Evolutionary conservation across 2,888 invertebrate species (phyloP), one percentile per base, ranked within the genome.

Genomic region (Linhomoeus sp.): DNA sequence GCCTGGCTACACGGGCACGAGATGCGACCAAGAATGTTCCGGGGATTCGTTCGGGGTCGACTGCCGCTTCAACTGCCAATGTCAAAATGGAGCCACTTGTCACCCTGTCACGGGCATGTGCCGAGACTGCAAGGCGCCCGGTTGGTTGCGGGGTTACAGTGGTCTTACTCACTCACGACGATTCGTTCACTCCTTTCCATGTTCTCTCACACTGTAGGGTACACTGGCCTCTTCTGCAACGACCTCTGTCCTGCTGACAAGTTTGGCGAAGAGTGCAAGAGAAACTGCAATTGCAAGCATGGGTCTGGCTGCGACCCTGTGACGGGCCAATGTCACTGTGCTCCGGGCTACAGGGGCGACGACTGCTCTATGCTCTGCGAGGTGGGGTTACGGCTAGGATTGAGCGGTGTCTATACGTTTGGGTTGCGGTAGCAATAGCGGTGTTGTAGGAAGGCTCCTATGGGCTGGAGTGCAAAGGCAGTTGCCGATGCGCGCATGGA

Each of bases 81-180:
- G 65, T 45, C 48, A 56, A 45, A 61, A 61, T 47, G 58, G 57
- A 38, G 58, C 84, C 37, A 50, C 76, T 3, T 90, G 88, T 67
- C 86, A 88, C 66, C 84, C 87, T 1, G 76, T 79, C 59, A 76
- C 77, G 49, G 88, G 88, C 17, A 69, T 72, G 46, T 88, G 88
- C 63, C n/a, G n/a, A n/a, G n/a, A n/a, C n/a, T n/a, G n/a, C n/a
- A n/a, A n/a, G n/a, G n/a, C n/a, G n/a, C n/a, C n/a, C n/a, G n/a
- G n/a, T n/a, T n/a, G n/a, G n/a, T n/a, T n/a, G n/a, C n/a, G n/a
- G n/a, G n/a, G n/a, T n/a, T n/a, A n/a, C n/a, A n/a, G n/a, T n/a
- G n/a, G n/a, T n/a, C n/a, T n/a, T n/a, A n/a, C n/a, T n/a, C n/a
- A n/a, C n/a, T n/a, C n/a, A 9, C 12, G 12, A 29, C 29, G 12